phyloP scores from a whole-genome alignment of 2,797 vertebrate species.

The Ciconia nigra region DNA sequence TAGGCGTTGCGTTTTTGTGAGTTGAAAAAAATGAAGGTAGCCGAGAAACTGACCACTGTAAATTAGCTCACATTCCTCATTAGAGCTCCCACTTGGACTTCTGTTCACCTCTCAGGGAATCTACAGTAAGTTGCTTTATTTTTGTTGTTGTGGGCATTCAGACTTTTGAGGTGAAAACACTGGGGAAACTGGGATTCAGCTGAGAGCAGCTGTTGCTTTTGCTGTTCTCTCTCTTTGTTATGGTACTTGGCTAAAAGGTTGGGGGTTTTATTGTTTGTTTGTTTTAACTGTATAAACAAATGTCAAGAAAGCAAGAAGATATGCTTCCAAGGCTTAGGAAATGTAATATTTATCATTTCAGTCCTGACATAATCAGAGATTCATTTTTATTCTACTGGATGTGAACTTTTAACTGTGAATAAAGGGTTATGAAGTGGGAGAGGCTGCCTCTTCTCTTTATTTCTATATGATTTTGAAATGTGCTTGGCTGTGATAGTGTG shows the following conservation, averaged over 20 bases:
- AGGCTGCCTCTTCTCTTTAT: background rate
- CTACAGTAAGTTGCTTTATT: background rate
- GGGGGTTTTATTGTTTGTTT: background rate
- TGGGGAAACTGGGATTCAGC: background rate
- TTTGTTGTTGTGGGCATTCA: background rate
- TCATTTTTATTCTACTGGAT: background rate
- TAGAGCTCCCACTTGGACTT: background rate
- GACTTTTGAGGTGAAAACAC: background rate
- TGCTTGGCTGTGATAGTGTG: background rate
- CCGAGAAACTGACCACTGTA: background rate
- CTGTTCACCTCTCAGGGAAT: background rate
- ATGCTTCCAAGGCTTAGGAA: background rate
- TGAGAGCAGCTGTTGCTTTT: background rate
- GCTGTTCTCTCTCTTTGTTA: background rate
- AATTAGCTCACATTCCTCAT: background rate
- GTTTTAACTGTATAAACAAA: background rate
- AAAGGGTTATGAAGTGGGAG: background rate
- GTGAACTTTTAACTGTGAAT: background rate
- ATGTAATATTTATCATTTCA: background rate
- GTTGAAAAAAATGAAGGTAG: background rate
- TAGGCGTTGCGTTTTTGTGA: background rate
- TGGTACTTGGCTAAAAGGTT: background rate
- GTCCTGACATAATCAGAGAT: background rate
- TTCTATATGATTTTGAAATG: background rate
- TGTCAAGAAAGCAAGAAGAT: background rate